phyloP scores from a whole-genome alignment of 2,888 invertebrate species.

The Sesia bembeciformis region DNA sequence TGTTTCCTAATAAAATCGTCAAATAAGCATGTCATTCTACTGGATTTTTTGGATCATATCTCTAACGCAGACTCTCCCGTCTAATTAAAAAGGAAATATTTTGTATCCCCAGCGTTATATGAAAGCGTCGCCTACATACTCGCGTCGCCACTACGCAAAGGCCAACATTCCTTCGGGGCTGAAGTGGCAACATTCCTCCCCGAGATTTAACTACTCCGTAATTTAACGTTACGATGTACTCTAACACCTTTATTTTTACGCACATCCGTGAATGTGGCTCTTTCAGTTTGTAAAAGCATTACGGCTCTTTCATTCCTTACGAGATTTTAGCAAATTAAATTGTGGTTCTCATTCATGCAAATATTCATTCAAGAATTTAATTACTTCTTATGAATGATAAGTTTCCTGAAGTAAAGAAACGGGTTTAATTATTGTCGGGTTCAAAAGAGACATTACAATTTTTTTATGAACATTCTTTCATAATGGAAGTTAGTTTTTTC shows the following conservation, averaged over 20 bases:
- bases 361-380: too few relatives aligned
- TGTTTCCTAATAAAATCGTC: too few relatives aligned
- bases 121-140: neutral
- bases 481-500: too few relatives aligned
- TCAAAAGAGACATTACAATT: too few relatives aligned
- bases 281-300: neutral
- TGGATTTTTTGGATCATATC: too few relatives aligned
- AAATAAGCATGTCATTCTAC: too few relatives aligned
- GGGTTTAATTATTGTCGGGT: too few relatives aligned
- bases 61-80: neutral
- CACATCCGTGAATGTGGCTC: neutral
- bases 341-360: neutral
- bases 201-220: conserved; percentile 27
- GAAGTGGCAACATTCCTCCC: conserved; percentile 20
- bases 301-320: neutral
- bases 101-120: neutral
- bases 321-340: neutral
- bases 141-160: conserved; percentile 13
- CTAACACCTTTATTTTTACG: conserved; percentile 4
- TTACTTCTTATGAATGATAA: too few relatives aligned
- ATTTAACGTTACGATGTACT: conserved; percentile 21
- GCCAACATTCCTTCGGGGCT: conserved; percentile 21
- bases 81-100: neutral
- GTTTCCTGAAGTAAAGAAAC: too few relatives aligned
- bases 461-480: too few relatives aligned